Percentiles rank a stretch among this genome's conserved stretches.
Evolutionary conservation across 2,113 vertebrate genomes (phyloP).

Genomic region (Paramormyrops kingsleyae): DNA sequence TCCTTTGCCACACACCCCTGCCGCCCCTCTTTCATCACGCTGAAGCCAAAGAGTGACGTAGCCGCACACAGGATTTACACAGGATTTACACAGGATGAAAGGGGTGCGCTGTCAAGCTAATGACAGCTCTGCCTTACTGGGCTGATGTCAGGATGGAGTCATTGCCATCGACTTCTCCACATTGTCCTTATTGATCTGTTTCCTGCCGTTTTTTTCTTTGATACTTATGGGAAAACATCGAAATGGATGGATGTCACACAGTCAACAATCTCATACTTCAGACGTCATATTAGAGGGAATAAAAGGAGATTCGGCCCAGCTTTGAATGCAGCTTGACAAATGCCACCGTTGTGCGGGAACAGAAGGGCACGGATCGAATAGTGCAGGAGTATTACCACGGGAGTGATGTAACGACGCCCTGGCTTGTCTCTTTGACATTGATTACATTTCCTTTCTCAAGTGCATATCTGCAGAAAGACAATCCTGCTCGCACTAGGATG

Average conservation of each 20-base stretch:
- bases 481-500: not conserved
- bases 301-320: slow-evolving; percentile 35
- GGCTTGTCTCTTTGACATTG: slow-evolving; percentile 25
- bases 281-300: slow-evolving; percentile 37
- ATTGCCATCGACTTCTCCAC: slow-evolving; percentile 1
- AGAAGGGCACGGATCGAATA: slow-evolving; percentile 43
- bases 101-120: not conserved
- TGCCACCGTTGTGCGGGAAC: slow-evolving; percentile 38
- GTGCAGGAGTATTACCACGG: slow-evolving; percentile 24
- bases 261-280: slow-evolving; percentile 38
- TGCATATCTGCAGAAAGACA: not conserved
- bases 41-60: not conserved
- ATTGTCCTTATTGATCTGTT: slow-evolving; percentile 21
- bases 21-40: not conserved
- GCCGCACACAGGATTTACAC: not conserved
- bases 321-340: slow-evolving; percentile 49
- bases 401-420: slow-evolving; percentile 19
- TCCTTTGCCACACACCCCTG: not conserved
- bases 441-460: not conserved
- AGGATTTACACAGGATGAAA: not conserved
- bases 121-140: not conserved
- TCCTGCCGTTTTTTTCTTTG: slow-evolving; percentile 24
- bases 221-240: slow-evolving; percentile 33
- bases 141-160: slow-evolving; percentile 11
- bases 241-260: slow-evolving; percentile 29